Evolutionary conservation across 2,113 vertebrate genomes (phyloP).

Genomic region (Eurystomus gularis): DNA sequence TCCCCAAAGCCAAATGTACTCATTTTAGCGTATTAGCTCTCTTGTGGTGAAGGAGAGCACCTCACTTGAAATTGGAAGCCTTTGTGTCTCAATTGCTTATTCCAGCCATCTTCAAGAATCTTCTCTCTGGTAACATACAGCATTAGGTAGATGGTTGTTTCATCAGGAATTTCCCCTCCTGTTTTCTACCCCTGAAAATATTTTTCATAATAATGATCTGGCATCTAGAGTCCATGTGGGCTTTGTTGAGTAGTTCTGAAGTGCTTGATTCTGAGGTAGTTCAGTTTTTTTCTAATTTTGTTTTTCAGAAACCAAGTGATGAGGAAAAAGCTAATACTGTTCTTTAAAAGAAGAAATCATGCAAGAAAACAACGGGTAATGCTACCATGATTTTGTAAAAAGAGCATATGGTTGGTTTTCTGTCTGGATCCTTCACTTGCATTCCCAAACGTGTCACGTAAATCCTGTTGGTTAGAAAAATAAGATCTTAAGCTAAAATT

Average conservation of each 20-base stretch:
- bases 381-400: constrained; percentile 31
- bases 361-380: constrained; percentile 98
- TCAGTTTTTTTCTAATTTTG: constrained; percentile 44
- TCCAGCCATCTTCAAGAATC: background rate
- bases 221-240: background rate
- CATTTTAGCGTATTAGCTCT: background rate
- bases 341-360: constrained; percentile 99
- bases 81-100: background rate
- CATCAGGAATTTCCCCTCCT: background rate
- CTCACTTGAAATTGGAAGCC: background rate
- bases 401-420: background rate
- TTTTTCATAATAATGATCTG: background rate
- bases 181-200: background rate
- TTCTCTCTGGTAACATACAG: background rate
- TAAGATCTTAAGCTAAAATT: background rate
- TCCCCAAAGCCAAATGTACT: too few species aligned
- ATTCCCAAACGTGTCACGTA: background rate
- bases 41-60: background rate
- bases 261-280: background rate
- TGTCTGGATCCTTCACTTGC: background rate
- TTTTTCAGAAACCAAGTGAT: constrained; percentile 96
- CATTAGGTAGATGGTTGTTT: background rate
- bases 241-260: background rate
- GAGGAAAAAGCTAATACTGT: constrained; percentile 98
- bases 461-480: background rate